phyloP scores from a whole-genome alignment of 2,888 invertebrate species.

The Odontothrips loti region DNA sequence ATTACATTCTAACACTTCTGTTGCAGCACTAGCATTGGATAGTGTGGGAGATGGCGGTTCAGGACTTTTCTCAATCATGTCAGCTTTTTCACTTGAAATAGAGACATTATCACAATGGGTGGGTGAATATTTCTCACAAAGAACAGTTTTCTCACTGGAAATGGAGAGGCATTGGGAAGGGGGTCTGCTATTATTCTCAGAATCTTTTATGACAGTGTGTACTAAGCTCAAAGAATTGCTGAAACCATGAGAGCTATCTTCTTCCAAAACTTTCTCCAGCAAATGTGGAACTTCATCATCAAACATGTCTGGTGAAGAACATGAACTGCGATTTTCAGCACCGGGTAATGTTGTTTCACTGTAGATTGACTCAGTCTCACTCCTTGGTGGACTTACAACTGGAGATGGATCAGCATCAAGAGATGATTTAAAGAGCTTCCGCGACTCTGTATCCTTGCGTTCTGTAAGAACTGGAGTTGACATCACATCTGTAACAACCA shows the following conservation, averaged over 20 bases:
- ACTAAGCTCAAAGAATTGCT: too few species aligned
- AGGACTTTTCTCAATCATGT: neutral
- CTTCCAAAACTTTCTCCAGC: neutral
- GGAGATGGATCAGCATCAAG: conserved; percentile 12
- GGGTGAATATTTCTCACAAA: neutral
- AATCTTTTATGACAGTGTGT: too few species aligned
- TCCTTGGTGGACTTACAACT: neutral
- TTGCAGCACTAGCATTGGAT: neutral
- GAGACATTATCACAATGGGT: neutral
- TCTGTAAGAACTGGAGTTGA: too few species aligned
- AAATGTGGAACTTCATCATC: conserved; percentile 31
- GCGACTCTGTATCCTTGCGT: neutral
- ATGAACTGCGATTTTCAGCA: conserved; percentile 30
- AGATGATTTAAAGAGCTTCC: neutral
- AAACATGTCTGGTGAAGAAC: conserved; percentile 41
- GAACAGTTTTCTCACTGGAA: neutral
- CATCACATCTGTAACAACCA: too few species aligned
- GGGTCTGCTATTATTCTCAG: neutral
- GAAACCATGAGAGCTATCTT: neutral
- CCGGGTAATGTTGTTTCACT: neutral
- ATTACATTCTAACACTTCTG: neutral
- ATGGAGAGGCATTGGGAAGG: neutral
- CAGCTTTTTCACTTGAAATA: neutral
- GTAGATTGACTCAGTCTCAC: neutral
- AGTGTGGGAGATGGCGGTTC: neutral